Conservation (phyloP, 2,113 vertebrate genomes). For the Thamnophis sirtalis region DNA sequence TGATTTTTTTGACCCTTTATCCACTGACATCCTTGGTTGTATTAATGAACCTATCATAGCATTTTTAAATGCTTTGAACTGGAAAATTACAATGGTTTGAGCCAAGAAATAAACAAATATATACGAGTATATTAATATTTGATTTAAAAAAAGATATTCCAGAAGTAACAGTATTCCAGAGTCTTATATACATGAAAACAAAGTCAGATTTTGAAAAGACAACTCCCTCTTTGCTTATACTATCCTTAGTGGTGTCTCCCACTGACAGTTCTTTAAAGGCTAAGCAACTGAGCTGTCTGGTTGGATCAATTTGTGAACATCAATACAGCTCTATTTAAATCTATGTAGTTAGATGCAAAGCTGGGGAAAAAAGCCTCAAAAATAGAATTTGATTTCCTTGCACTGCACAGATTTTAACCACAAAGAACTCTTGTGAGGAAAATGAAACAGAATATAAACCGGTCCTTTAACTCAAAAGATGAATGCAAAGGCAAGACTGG, state of each 20-base stretch:
- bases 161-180: slow-evolving; percentile 9
- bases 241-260: background rate
- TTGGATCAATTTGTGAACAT: background rate
- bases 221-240: background rate
- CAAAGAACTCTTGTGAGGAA: background rate
- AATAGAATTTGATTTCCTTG: slow-evolving; percentile 6
- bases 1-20: background rate
- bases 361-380: background rate
- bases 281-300: background rate
- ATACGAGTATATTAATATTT: background rate
- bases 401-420: background rate
- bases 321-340: slow-evolving; percentile 15
- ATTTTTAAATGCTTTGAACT: slow-evolving; percentile 3
- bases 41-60: background rate
- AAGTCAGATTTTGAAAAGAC: slow-evolving; percentile 9
- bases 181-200: slow-evolving; percentile 2
- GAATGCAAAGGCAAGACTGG: background rate
- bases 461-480: background rate
- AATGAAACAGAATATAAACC: background rate
- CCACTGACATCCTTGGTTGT: background rate
- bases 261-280: slow-evolving; percentile 11
- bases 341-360: background rate
- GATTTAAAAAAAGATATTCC: background rate
- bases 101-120: background rate
- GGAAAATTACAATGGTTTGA: background rate